Conservation (phyloP, 2,888 invertebrate species). For the Microctonus aethiopoides region DNA sequence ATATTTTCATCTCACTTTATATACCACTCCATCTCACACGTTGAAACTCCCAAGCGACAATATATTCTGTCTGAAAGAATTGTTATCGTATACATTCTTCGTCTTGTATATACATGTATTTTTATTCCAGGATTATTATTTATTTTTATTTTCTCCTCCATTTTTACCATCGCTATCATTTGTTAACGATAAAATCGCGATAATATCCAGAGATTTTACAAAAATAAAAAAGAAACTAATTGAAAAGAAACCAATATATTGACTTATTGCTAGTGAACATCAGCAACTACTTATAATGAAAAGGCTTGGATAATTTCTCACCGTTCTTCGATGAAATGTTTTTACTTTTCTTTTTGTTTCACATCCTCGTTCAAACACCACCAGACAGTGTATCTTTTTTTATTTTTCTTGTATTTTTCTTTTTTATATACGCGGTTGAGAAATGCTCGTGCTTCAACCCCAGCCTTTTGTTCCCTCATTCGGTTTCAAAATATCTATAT, state of each 20-base stretch:
- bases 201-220: background rate
- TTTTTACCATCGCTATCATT: background rate
- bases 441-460: background rate
- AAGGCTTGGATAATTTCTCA: no score
- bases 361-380: no score
- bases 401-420: background rate
- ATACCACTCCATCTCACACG: conserved; percentile 5
- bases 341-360: no score
- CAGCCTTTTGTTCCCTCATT: background rate
- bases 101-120: background rate
- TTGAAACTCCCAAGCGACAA: conserved; percentile 1
- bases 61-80: background rate
- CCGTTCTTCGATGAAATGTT: no score
- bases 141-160: background rate
- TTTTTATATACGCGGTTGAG: background rate
- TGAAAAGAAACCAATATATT: no score
- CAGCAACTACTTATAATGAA: no score
- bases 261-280: no score
- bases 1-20: background rate
- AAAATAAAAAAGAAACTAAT: background rate
- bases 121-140: background rate
- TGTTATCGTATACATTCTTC: conserved; percentile 2
- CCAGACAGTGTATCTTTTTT: no score
- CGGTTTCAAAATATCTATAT: no score
- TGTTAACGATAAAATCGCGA: background rate